Evolutionary conservation across 2,797 vertebrate species (phyloP), one percentile per base, ranked within the genome.

Genomic region (Sphenodon punctatus): DNA sequence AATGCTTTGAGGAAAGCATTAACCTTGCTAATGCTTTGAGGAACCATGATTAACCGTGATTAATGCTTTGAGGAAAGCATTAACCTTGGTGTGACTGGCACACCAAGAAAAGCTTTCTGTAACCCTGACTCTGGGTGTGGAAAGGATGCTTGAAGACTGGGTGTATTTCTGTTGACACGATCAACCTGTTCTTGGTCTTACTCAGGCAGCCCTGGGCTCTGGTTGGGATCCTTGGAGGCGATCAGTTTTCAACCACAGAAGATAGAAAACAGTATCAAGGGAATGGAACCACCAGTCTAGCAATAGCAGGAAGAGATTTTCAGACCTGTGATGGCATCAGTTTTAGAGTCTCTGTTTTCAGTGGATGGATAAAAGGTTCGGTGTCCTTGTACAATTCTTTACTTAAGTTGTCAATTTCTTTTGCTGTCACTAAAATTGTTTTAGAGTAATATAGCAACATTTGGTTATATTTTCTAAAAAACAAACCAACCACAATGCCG

Each of bases 191-290:
- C 14, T 38, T 17, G 1, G 4, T 70, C 6, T 81, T 45, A 48
- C 61, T 10, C 70, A 96, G 94, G 85, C 91, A 92, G 87, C 90
- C 88, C 55, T 92, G 94, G 92, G 88, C 81, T 12, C 81, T 94
- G 70, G 80, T 94, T n/a, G 92, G 91, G 10, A 15, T 90, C 30
- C 80, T 92, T 1, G 70, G 76, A 4, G 74, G 67, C 13, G 53
- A 72, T 17, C 39, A 3, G 9, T 66, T 76, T 60, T 87, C 63
- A 25, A 25, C 84, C 5, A 59, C 19, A 1, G 93, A 95, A 42
- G 88, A 91, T 4, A 82, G 42, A 55, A 74, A 80, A 20, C 84
- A 76, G 5, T 89, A 93, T 23, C 70, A 53, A 0, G 30, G 67
- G 27, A 92, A 46, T 2, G 91, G 90, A 19, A 80, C 88, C 4